Base-by-base conservation (phyloP, 2,113 vertebrate species). In the Falcunculus frontatus region DNA sequence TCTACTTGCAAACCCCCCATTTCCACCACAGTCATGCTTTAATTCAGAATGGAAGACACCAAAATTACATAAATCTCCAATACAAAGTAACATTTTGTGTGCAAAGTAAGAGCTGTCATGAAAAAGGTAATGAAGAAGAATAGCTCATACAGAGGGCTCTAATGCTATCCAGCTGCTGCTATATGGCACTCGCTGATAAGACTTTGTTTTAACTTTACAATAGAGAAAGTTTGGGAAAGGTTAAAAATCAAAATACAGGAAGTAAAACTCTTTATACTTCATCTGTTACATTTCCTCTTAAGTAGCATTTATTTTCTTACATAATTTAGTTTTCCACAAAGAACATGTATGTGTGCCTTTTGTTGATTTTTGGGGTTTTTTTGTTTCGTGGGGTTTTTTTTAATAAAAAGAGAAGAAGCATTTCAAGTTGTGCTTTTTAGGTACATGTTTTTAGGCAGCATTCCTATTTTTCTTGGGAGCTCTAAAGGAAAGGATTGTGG, bases 111-210 rank as follows among this genome's bases (percentile, higher is more conserved):
- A 99, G 98, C 98, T 98, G 96, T 99, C 98, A 98, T 98, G 96
- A 97, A 98, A 97, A 97, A 98, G 95, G 98, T 98, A 98, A 98
- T 98, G 98, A 98, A 99, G 98, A 99, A 99, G 98, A 99, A 99
- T 98, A 98, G 98, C 98, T 98, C 93, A 81, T 98, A 98, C 98
- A 98, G 98, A 98, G 97, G 95, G 93, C 95, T 96, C 97, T 99
- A 99, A 99, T 99, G 98, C 97, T 98, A 98, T 98, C 98, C 99
- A 99, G 98, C 99, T 99, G 99, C 98, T 98, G 97, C 96, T 97
- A 97, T 95, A 97, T 98, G 98, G 90, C 95, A 96, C 90, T 97
- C 39, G 13, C 97, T 97, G 98, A 98, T 98, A 98, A 98, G 97
- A 98, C 96, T 97, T 96, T 97, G 97, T 98, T 98, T 97, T 96